Percentiles rank a stretch among this genome's conserved stretches.
Evolutionary conservation across 2,797 vertebrate species (phyloP).

Genomic region (Sarcophilus harrisii): DNA sequence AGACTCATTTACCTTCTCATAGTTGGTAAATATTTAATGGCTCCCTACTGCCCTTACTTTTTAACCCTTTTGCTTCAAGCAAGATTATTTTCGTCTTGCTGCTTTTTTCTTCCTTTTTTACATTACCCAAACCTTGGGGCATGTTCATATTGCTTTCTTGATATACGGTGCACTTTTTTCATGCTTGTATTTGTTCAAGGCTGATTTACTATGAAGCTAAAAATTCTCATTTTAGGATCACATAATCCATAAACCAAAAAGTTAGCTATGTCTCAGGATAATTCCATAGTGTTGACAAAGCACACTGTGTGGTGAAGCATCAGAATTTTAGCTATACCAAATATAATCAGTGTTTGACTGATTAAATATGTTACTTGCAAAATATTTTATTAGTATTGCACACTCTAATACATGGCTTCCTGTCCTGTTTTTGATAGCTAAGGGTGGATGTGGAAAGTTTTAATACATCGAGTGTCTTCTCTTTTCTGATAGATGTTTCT

Average conservation of each 20-base stretch:
- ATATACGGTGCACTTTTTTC: neutral
- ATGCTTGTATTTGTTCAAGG: slow-evolving; percentile 33
- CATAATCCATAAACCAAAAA: slow-evolving; percentile 20
- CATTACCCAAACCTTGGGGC: slow-evolving; percentile 13
- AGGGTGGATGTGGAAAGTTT: slow-evolving; percentile 71
- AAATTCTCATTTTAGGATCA: slow-evolving; percentile 32
- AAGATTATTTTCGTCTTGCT: neutral
- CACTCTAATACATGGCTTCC: slow-evolving; percentile 64
- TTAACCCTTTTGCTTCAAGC: slow-evolving; percentile 27
- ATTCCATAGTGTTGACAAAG: slow-evolving; percentile 54
- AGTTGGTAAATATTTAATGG: neutral
- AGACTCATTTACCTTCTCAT: neutral
- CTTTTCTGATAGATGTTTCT: slow-evolving; percentile 77
- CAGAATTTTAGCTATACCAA: slow-evolving; percentile 48
- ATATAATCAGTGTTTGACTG: slow-evolving; percentile 66
- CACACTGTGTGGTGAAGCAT: slow-evolving; percentile 49
- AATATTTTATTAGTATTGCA: slow-evolving; percentile 74
- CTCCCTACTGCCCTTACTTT: neutral
- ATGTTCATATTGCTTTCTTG: neutral
- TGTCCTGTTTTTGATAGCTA: slow-evolving; percentile 72
- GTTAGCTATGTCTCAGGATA: slow-evolving; percentile 17
- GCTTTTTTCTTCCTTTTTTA: slow-evolving; percentile 24
- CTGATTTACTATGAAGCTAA: slow-evolving; percentile 43
- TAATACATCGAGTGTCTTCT: slow-evolving; percentile 72
- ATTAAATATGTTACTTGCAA: slow-evolving; percentile 71